Conservation (phyloP, 2,113 vertebrate species). For the Plecotus auritus region DNA sequence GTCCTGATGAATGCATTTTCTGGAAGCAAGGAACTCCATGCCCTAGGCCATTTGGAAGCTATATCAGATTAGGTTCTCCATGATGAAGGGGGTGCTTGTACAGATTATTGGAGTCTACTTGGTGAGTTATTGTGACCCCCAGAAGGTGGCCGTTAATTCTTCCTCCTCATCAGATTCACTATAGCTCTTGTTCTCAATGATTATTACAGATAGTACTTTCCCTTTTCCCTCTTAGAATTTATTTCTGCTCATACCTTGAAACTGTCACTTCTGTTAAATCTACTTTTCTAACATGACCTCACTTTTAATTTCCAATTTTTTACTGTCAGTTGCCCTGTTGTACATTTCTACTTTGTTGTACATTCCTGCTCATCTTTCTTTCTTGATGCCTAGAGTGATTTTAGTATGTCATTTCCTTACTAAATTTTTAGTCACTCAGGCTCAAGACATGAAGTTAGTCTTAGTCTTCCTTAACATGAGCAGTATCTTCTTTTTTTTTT, state of each 20-base stretch:
- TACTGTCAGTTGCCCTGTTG: background rate
- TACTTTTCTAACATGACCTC: background rate
- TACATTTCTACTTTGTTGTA: background rate
- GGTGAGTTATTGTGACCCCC: background rate
- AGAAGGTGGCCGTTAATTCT: constrained; percentile 83
- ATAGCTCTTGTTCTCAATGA: constrained; percentile 96
- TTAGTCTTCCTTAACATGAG: background rate
- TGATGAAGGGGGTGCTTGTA: constrained; percentile 89
- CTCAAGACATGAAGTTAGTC: background rate
- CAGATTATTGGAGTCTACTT: constrained; percentile 90
- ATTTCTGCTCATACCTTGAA: background rate
- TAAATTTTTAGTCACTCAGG: background rate
- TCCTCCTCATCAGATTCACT: constrained; percentile 95
- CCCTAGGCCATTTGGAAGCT: constrained; percentile 97
- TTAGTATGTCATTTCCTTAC: background rate
- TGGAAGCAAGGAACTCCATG: constrained; percentile 95
- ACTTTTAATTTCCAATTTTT: background rate
- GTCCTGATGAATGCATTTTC: constrained; percentile 95
- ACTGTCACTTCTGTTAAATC: background rate
- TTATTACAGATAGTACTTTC: background rate
- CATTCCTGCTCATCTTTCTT: background rate
- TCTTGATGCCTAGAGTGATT: background rate
- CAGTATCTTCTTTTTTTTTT: background rate
- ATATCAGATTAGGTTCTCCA: constrained; percentile 96
- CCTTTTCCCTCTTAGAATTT: background rate